Percentiles rank a stretch among this genome's conserved stretches.
phyloP scores from a whole-genome alignment of 2,888 invertebrate species.

The Lithophane semibrunnea region DNA sequence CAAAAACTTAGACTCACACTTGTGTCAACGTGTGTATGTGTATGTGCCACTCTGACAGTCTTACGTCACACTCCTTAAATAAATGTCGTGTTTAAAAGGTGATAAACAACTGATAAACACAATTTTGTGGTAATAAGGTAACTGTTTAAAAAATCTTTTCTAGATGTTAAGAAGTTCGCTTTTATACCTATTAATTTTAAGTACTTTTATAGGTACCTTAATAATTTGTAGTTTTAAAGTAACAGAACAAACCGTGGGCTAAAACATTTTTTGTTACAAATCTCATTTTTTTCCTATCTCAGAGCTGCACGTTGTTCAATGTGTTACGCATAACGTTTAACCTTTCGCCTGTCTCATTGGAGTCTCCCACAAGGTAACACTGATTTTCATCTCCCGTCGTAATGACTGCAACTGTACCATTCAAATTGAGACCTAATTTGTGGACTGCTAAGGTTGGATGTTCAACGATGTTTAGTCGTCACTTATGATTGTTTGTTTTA shows the following conservation, averaged over 20 bases:
- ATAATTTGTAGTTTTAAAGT: constrained; percentile 10
- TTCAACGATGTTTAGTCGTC: constrained; percentile 25
- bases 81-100: no score
- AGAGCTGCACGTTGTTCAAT: constrained; percentile 80
- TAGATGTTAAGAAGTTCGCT: neutral
- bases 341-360: constrained; percentile 84
- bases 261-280: constrained; percentile 67
- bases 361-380: constrained; percentile 89
- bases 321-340: constrained; percentile 86
- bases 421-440: constrained; percentile 29
- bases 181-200: neutral
- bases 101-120: no score
- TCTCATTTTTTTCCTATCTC: constrained; percentile 64
- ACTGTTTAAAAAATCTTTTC: neutral
- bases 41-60: no score
- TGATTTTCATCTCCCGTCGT: constrained; percentile 30
- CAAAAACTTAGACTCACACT: no score
- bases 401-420: constrained; percentile 18
- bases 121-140: no score
- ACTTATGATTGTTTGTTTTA: constrained; percentile 61
- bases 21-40: no score
- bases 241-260: constrained; percentile 52
- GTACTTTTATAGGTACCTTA: neutral
- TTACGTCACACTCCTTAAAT: no score
- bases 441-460: neutral